Evolutionary conservation across 1,140 invertebrate species (phyloP).

Genomic region (Neodiprion pinetum): DNA sequence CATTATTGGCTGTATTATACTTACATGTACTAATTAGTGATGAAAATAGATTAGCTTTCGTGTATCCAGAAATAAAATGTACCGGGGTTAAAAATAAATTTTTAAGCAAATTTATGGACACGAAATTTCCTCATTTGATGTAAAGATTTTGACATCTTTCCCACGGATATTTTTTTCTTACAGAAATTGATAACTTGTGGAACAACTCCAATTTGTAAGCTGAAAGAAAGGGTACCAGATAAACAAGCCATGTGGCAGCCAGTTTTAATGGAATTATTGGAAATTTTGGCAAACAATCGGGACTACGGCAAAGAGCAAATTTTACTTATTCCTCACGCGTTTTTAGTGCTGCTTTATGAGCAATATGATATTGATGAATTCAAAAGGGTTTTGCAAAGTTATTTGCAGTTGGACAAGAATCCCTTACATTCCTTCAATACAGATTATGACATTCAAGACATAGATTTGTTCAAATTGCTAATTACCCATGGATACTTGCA

Average conservation of each 20-base stretch:
- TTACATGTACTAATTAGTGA: too few relatives aligned
- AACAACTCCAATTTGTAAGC: conserved; percentile 15
- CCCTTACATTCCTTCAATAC: conserved; percentile 25
- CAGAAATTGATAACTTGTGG: conserved; percentile 39
- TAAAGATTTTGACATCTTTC: too few relatives aligned
- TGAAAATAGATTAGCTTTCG: too few relatives aligned
- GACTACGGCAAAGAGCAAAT: conserved; percentile 37
- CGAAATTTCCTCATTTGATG: too few relatives aligned
- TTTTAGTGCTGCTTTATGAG: conserved; percentile 32
- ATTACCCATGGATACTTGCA: conserved; percentile 47
- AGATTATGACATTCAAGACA: conserved; percentile 30
- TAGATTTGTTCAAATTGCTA: conserved; percentile 42
- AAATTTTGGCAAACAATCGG: conserved; percentile 23
- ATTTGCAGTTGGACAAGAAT: conserved; percentile 26
- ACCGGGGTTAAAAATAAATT: too few relatives aligned
- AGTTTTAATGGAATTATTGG: conserved; percentile 21
- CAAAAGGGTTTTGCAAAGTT: conserved; percentile 26
- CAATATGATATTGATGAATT: conserved; percentile 19
- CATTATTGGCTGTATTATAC: too few relatives aligned
- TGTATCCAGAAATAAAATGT: too few relatives aligned
- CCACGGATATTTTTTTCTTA: conserved; percentile 8
- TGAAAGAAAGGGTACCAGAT: conserved; percentile 30
- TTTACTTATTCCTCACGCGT: conserved; percentile 40
- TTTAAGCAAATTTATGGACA: too few relatives aligned
- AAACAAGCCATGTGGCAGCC: conserved; percentile 22